Evolutionary conservation across 1,140 invertebrate genomes (phyloP).

Genomic region (Globodera rostochiensis): DNA sequence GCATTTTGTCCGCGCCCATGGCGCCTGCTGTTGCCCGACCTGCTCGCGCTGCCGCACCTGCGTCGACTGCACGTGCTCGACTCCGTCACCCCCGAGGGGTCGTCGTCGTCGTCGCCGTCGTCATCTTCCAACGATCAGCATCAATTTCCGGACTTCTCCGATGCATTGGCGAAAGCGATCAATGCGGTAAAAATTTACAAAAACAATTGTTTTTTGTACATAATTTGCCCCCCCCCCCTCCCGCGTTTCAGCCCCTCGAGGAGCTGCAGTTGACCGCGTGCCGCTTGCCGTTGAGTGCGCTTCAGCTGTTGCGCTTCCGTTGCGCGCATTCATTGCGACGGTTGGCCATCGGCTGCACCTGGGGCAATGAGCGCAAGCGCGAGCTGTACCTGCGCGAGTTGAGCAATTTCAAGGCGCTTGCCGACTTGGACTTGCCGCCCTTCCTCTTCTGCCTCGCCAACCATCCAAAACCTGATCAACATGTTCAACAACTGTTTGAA

Average conservation of each 20-base stretch:
- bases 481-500: constrained; percentile 45
- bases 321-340: constrained; percentile 32
- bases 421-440: constrained; percentile 50
- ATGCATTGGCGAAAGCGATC: constrained; percentile 31
- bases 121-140: constrained; percentile 4
- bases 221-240: background rate
- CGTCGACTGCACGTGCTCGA: constrained; percentile 39
- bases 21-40: constrained; percentile 38
- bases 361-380: constrained; percentile 46
- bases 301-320: constrained; percentile 31
- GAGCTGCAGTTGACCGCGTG: constrained; percentile 47
- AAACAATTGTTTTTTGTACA: background rate
- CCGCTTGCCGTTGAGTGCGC: constrained; percentile 37
- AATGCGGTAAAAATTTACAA: constrained; percentile 8
- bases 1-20: constrained; percentile 2
- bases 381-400: constrained; percentile 35
- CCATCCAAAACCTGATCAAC: constrained; percentile 36
- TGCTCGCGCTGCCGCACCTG: constrained; percentile 34
- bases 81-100: constrained; percentile 13
- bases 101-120: constrained; percentile 7
- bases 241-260: constrained; percentile 20
- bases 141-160: constrained; percentile 29
- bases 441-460: constrained; percentile 49
- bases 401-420: constrained; percentile 34
- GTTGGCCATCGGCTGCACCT: constrained; percentile 50